These are phyloP conservation scores for Scylla paramamosain DNA, from an alignment of 1,140 invertebrate species.

Conservation along the genomic window DNA sequence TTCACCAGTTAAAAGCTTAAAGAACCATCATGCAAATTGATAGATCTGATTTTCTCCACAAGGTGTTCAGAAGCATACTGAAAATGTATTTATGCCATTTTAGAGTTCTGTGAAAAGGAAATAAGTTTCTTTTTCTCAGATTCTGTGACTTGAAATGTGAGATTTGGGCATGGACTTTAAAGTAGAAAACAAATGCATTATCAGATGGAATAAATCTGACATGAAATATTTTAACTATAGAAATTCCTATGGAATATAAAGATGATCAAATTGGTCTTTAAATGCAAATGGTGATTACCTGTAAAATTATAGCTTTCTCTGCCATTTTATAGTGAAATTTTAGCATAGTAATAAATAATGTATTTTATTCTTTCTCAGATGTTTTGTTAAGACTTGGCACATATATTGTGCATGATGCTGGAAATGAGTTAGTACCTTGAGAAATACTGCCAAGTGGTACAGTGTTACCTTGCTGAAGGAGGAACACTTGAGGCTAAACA, in stretches of 20 bases:
- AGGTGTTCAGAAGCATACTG: background rate
- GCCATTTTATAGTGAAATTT: conserved; percentile 56
- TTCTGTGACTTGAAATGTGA: background rate
- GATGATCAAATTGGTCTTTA: conserved; percentile 74
- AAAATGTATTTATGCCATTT: no score
- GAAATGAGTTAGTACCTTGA: background rate
- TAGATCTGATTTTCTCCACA: background rate
- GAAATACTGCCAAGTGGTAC: background rate
- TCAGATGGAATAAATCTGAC: conserved; percentile 62
- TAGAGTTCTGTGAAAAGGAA: no score
- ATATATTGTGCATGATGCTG: conserved; percentile 25
- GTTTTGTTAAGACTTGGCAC: conserved; percentile 22
- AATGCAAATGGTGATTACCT: conserved; percentile 62
- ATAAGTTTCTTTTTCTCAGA: background rate
- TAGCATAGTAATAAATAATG: conserved; percentile 58
- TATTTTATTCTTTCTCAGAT: conserved; percentile 42
- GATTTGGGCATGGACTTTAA: background rate
- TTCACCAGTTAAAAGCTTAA: background rate
- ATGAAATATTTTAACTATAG: conserved; percentile 49
- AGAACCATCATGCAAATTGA: conserved; percentile 14
- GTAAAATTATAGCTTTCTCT: conserved; percentile 47
- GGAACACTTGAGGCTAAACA: background rate
- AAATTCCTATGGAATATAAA: conserved; percentile 73
- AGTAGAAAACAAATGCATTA: conserved; percentile 35
- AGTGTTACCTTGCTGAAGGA: background rate